phyloP scores from a whole-genome alignment of 2,888 invertebrate genomes.

The Nasonia oneida region DNA sequence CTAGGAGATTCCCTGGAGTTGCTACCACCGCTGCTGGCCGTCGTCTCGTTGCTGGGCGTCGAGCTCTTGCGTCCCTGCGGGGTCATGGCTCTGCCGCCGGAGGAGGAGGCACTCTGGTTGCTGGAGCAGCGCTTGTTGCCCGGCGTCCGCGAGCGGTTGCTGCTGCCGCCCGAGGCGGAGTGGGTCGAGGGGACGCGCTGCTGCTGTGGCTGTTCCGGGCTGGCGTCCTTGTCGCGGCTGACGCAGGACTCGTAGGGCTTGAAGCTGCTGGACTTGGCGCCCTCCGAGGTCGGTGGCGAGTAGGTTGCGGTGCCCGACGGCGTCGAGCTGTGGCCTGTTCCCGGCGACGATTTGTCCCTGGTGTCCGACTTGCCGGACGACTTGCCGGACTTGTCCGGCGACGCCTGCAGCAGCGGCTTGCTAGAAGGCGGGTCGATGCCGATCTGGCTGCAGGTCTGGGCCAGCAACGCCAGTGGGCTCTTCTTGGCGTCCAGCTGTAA shows the following conservation, averaged over 20 bases:
- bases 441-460: constrained; percentile 98
- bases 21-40: constrained; percentile 42
- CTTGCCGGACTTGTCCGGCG: constrained; percentile 85
- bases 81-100: constrained; percentile 76
- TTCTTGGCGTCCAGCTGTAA: constrained; percentile 98
- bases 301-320: constrained; percentile 68
- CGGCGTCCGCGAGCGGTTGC: constrained; percentile 72
- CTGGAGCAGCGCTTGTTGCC: constrained; percentile 84
- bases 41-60: constrained; percentile 77
- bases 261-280: constrained; percentile 82
- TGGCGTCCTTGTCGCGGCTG: constrained; percentile 84
- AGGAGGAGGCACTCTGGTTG: constrained; percentile 88
- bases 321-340: constrained; percentile 66
- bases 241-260: constrained; percentile 89
- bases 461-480: constrained; percentile 96
- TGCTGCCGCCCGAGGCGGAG: constrained; percentile 72
- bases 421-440: constrained; percentile 91
- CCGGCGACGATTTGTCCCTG: constrained; percentile 81
- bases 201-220: constrained; percentile 79
- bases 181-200: constrained; percentile 80
- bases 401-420: constrained; percentile 85
- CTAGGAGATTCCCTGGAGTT: constrained; percentile 71
- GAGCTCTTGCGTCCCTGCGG: constrained; percentile 82
- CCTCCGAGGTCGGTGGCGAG: constrained; percentile 78
- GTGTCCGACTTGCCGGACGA: constrained; percentile 75